Evolutionary conservation across 2,888 invertebrate species (phyloP).

Genomic region (Aphidius colemani): DNA sequence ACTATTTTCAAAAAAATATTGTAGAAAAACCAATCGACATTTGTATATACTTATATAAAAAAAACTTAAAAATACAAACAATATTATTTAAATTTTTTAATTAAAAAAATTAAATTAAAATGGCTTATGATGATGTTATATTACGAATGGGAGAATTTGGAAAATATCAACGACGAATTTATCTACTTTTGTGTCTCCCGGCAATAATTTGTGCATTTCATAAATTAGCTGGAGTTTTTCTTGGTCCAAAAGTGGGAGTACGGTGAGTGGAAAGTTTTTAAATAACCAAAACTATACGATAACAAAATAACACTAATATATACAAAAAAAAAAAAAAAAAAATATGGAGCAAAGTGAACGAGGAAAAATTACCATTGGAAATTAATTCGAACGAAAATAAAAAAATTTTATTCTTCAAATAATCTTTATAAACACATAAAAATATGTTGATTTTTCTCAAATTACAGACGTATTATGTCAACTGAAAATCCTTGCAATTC

Average conservation of each 20-base stretch:
- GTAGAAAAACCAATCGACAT: too few species aligned
- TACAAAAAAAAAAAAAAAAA: too few species aligned
- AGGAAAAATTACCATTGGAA: too few species aligned
- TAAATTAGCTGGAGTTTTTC: slow-evolving; percentile 73
- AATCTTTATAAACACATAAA: background rate
- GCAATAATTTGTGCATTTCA: slow-evolving; percentile 76
- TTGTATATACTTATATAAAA: background rate
- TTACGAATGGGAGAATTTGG: slow-evolving; percentile 73
- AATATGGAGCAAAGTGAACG: too few species aligned
- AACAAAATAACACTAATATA: too few species aligned
- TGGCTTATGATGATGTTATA: slow-evolving; percentile 76
- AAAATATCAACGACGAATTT: slow-evolving; percentile 71
- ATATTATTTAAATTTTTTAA: background rate
- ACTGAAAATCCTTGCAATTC: slow-evolving; percentile 63
- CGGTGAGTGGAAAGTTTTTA: too few species aligned
- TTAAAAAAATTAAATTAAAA: slow-evolving; percentile 46
- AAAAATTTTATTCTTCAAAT: too few species aligned
- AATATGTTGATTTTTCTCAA: slow-evolving; percentile 12
- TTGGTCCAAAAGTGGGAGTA: slow-evolving; percentile 53
- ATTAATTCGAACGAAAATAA: too few species aligned
- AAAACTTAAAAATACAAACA: background rate
- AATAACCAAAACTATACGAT: too few species aligned
- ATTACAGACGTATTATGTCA: slow-evolving; percentile 66
- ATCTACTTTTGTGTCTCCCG: slow-evolving; percentile 71
- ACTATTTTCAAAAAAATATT: background rate